phyloP scores from a whole-genome alignment of 1,140 invertebrate species.

The Diorhabda sublineata region DNA sequence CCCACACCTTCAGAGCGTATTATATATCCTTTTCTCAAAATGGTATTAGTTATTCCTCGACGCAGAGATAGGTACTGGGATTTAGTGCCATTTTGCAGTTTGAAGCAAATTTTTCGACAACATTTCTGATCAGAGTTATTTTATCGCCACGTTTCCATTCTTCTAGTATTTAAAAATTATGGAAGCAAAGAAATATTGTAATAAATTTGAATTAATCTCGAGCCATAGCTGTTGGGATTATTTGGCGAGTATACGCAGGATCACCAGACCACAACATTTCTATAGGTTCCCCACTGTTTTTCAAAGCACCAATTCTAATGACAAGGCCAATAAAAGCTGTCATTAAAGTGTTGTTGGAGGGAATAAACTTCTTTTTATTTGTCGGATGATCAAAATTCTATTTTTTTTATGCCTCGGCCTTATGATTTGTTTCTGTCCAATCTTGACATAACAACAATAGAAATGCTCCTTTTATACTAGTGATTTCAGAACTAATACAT shows the following conservation, averaged over 20 bases:
- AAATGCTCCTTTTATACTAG: background rate
- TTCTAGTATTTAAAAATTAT: conserved; percentile 11
- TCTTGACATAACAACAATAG: background rate
- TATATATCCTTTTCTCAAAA: background rate
- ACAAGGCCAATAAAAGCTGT: no score
- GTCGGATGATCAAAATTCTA: background rate
- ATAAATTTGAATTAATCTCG: conserved; percentile 6
- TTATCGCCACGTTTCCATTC: background rate
- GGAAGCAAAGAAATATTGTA: background rate
- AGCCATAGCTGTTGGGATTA: background rate
- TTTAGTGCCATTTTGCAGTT: no score
- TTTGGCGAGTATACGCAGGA: background rate
- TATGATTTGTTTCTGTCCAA: background rate
- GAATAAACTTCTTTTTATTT: background rate
- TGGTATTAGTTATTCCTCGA: no score
- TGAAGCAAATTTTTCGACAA: no score
- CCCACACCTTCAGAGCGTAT: background rate
- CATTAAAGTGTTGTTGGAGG: background rate
- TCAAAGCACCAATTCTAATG: background rate
- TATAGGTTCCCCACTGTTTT: background rate
- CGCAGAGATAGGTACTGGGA: no score
- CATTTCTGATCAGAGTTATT: background rate
- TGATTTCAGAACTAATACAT: background rate
- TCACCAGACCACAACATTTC: background rate
- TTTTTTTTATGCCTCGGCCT: background rate